These are phyloP conservation scores for Epicauta chinensis DNA, from an alignment of 1,140 invertebrate species.

Conservation along the genomic window DNA sequence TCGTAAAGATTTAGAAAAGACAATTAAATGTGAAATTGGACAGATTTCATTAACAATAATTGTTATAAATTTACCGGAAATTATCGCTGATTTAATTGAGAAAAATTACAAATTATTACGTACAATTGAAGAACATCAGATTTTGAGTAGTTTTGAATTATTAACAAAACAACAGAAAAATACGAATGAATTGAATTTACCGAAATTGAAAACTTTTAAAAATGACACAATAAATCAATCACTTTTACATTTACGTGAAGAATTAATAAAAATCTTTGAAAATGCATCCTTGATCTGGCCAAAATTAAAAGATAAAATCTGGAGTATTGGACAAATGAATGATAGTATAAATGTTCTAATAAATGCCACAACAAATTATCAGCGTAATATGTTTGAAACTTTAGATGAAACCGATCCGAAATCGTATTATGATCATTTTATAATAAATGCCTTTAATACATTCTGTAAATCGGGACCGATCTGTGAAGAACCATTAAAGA, in stretches of 20 bases:
- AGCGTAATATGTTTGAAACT: constrained; percentile 30
- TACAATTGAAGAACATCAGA: constrained; percentile 40
- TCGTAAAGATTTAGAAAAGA: constrained; percentile 11
- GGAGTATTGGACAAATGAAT: constrained; percentile 43
- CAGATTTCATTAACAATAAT: constrained; percentile 47
- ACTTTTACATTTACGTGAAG: constrained; percentile 32
- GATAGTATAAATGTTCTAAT: constrained; percentile 35
- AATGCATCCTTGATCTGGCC: constrained; percentile 19
- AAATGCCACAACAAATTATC: constrained; percentile 27
- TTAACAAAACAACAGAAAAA: constrained; percentile 1
- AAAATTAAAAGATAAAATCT: constrained; percentile 44
- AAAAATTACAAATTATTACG: constrained; percentile 54
- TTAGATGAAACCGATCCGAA: constrained; percentile 27
- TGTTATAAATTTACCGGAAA: constrained; percentile 70
- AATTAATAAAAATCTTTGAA: constrained; percentile 23
- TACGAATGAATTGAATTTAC: constrained; percentile 1
- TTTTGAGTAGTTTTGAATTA: constrained; percentile 1
- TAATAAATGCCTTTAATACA: constrained; percentile 35
- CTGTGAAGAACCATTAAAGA: constrained; percentile 38
- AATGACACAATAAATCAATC: constrained; percentile 23
- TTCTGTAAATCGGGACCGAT: constrained; percentile 37
- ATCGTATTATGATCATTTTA: constrained; percentile 31
- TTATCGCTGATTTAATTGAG: constrained; percentile 66
- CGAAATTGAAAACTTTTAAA: constrained; percentile 25
- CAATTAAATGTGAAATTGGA: constrained; percentile 3